Evolutionary conservation across 2,113 vertebrate genomes (phyloP).

Genomic region (Pollachius pollachius): DNA sequence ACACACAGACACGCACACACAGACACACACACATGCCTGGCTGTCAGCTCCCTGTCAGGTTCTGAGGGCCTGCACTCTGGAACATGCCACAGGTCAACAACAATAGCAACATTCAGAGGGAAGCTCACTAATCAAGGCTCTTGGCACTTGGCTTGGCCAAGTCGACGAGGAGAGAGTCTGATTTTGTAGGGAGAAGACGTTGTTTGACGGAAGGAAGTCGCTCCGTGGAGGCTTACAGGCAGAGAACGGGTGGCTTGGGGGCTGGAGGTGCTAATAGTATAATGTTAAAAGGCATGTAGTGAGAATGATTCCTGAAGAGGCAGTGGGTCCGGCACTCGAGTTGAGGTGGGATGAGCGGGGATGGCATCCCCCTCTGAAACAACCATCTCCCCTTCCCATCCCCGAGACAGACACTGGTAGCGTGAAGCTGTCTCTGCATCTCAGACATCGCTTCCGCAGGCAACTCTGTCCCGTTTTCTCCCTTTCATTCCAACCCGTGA

Average conservation of each 20-base stretch:
- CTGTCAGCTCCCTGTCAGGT: constrained; percentile 35
- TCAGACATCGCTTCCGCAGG: too few relatives aligned
- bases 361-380: too few relatives aligned
- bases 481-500: too few relatives aligned
- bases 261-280: constrained; percentile 19
- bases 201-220: neutral
- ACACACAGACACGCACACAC: neutral
- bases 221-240: neutral
- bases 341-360: too few relatives aligned
- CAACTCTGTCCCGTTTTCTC: too few relatives aligned
- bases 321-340: too few relatives aligned
- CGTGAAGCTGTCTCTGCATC: too few relatives aligned
- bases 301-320: constrained; percentile 24
- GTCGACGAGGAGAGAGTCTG: neutral
- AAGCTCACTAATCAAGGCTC: constrained; percentile 34
- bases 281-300: constrained; percentile 38
- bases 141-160: constrained; percentile 33
- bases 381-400: too few relatives aligned
- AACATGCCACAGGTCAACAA: constrained; percentile 29
- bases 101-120: constrained; percentile 27
- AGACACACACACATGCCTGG: constrained; percentile 10
- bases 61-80: constrained; percentile 11
- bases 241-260: constrained; percentile 17
- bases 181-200: constrained; percentile 25
- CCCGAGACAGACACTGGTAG: too few relatives aligned